A percentile compares a stretch with the other conserved stretches of the same genome.
These are phyloP conservation scores for Tenebrio molitor DNA, from an alignment of 1,140 invertebrate species.

Conservation along the genomic window DNA sequence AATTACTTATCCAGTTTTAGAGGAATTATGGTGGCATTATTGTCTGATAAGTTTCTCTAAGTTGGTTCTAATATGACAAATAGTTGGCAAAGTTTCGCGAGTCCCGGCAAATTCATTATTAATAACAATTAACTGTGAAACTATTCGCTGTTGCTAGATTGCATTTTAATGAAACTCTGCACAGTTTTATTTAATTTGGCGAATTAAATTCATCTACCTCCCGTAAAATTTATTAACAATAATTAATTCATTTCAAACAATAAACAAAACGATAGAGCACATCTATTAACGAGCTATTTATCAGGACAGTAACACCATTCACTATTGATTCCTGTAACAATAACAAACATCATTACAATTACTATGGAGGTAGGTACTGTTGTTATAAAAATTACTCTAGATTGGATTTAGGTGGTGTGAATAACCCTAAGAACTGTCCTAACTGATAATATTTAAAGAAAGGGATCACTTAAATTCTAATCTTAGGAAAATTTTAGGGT, in stretches of 20 bases:
- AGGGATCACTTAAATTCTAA: too few relatives aligned
- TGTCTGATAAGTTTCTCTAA: slow-evolving; percentile 21
- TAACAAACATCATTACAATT: too few relatives aligned
- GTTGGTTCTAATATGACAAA: slow-evolving; percentile 32
- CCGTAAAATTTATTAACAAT: slow-evolving; percentile 12
- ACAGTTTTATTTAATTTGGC: background rate
- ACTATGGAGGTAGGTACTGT: too few relatives aligned
- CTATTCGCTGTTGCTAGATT: slow-evolving; percentile 17
- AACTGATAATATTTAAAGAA: too few relatives aligned
- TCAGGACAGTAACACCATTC: too few relatives aligned
- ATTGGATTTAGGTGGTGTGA: too few relatives aligned
- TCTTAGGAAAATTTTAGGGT: too few relatives aligned
- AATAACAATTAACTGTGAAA: slow-evolving; percentile 28
- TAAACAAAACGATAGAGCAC: background rate
- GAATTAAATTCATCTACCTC: slow-evolving; percentile 20
- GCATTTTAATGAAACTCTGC: slow-evolving; percentile 2
- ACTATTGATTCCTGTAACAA: too few relatives aligned
- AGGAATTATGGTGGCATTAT: background rate
- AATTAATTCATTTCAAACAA: slow-evolving; percentile 4
- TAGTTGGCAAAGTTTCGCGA: background rate
- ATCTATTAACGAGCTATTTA: slow-evolving; percentile 3
- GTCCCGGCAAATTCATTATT: slow-evolving; percentile 28
- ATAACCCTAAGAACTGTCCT: too few relatives aligned
- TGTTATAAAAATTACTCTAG: too few relatives aligned
- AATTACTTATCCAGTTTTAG: background rate